Percentiles rank a stretch among this genome's conserved stretches.
phyloP scores from a whole-genome alignment of 2,797 vertebrate genomes.

The Taeniopygia guttata region DNA sequence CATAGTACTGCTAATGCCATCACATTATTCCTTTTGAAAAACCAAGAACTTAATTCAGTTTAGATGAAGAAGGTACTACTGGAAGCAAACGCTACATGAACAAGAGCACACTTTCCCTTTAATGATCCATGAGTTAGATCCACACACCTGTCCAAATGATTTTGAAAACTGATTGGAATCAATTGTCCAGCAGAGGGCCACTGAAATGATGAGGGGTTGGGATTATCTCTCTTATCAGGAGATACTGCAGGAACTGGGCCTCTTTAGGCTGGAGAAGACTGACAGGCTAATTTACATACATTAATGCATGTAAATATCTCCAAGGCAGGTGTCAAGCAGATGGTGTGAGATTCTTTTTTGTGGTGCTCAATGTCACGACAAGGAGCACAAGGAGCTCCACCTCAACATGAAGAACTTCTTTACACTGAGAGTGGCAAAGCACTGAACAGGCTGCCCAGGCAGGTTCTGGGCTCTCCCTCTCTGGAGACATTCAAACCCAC shows the following conservation, averaged over 20 bases:
- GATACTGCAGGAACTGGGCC: rapidly evolving
- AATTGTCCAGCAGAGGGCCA: background rate
- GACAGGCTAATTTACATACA: no score
- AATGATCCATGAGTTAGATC: background rate
- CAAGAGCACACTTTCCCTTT: background rate
- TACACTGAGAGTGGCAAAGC: background rate
- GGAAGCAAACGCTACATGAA: background rate
- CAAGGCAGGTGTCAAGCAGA: background rate
- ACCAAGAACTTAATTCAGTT: background rate
- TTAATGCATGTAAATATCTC: background rate
- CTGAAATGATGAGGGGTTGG: background rate
- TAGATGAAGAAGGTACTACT: background rate
- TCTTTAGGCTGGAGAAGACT: background rate
- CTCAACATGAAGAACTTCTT: background rate
- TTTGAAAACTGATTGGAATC: background rate
- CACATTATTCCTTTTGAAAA: background rate
- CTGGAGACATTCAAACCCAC: background rate
- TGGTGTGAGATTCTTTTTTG: background rate
- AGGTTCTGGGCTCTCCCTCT: background rate
- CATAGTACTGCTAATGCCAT: background rate
- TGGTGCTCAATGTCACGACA: background rate
- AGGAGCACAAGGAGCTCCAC: background rate
- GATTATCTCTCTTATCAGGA: background rate
- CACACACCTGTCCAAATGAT: background rate
- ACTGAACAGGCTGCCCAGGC: background rate